phyloP scores from a whole-genome alignment of 1,140 invertebrate species.

The Ips nitidus region DNA sequence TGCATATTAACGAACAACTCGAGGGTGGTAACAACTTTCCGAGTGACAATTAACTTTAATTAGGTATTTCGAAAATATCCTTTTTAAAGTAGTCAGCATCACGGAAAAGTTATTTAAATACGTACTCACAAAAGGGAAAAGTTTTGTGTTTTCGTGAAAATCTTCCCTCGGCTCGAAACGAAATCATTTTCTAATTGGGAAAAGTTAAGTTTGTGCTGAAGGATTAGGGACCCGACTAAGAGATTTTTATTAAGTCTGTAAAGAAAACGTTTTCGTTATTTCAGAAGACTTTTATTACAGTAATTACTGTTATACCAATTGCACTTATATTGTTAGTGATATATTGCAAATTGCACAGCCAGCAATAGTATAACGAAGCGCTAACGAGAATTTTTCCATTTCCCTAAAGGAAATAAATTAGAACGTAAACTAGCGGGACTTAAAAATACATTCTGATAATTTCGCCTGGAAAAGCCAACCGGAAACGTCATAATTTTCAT shows the following conservation, averaged over 20 bases:
- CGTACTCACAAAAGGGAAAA: no score
- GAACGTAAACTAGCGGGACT: background rate
- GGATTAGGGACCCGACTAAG: no score
- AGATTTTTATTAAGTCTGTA: no score
- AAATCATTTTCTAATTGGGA: no score
- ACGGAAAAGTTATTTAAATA: slow-evolving; percentile 13
- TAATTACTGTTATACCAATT: no score
- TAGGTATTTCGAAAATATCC: slow-evolving; percentile 26
- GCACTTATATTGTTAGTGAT: no score
- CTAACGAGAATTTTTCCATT: slow-evolving; percentile 5
- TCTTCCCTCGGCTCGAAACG: no score
- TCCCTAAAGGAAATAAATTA: slow-evolving; percentile 13
- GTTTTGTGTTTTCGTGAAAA: no score
- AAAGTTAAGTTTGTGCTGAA: no score
- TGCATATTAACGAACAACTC: slow-evolving; percentile 22
- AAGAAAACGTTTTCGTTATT: no score
- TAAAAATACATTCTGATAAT: slow-evolving; percentile 17
- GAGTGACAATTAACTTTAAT: slow-evolving; percentile 25
- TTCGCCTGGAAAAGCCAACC: background rate
- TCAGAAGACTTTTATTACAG: no score
- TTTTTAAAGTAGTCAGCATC: slow-evolving; percentile 17
- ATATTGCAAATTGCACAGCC: no score
- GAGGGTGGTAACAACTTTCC: slow-evolving; percentile 19
- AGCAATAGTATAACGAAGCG: background rate
- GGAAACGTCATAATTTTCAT: slow-evolving; percentile 25